A percentile compares a stretch with the other conserved stretches of the same genome.
Conservation (phyloP, 2,888 invertebrate genomes). For the Pristionchus exspectatus region DNA sequence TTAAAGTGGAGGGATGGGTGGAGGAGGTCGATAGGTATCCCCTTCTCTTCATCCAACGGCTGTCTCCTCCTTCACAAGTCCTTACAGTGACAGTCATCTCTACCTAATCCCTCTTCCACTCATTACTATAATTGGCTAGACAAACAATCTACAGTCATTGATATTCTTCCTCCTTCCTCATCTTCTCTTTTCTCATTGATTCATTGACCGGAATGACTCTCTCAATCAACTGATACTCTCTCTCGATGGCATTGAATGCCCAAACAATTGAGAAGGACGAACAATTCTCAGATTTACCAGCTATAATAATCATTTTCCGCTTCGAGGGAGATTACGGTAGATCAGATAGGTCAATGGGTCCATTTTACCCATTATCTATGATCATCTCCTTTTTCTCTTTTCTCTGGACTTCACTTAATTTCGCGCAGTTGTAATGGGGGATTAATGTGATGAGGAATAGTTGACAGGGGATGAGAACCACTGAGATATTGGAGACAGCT, state of each 20-base stretch:
- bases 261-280: conserved; percentile 40
- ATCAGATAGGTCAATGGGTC: background rate
- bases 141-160: conserved; percentile 32
- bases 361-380: background rate
- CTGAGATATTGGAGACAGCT: conserved; percentile 48
- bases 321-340: background rate
- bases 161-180: background rate
- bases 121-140: conserved; percentile 40
- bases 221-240: conserved; percentile 48
- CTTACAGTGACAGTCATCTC: background rate
- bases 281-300: background rate
- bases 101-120: conserved; percentile 26
- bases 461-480: conserved; percentile 40
- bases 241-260: conserved; percentile 8
- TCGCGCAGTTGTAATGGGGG: conserved; percentile 50
- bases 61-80: conserved; percentile 2
- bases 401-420: conserved; percentile 18
- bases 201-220: conserved; percentile 37
- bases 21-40: background rate
- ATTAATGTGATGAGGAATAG: conserved; percentile 45
- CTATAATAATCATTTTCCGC: conserved; percentile 14
- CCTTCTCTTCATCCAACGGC: background rate
- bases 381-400: conserved; percentile 1
- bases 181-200: background rate
- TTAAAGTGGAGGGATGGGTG: background rate